Evolutionary conservation across 2,888 invertebrate species (phyloP), one percentile per base, ranked within the genome.

Genomic region (Drosophila setosimentum): DNA sequence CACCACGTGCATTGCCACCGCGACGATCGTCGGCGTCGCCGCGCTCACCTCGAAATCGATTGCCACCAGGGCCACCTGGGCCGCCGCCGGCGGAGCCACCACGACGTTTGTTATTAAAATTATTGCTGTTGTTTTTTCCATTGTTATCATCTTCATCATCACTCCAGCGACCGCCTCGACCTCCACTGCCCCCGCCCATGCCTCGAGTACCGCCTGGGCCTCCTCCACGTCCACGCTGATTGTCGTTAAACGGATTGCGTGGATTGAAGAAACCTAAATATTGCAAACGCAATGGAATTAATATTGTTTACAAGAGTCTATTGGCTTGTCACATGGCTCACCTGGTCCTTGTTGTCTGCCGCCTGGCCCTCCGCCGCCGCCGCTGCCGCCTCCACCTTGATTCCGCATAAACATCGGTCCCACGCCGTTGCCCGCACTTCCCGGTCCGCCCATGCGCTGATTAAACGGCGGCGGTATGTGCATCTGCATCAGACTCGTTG

Each of bases 401-500:
- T 86, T 86, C 4, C 87, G 71, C 78, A 87, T 83, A 60, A 90
- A 88, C 86, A 87, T 83, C 7, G 88, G 85, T 0, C 85, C 78
- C 7, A 70, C 77, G 1, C 89, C 87, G 48, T 89, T 76, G 11
- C 81, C 89, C 18, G 80, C 78, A 16, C 83, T 83, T 11, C 87
- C 83, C 1, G 80, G 80, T 33, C 68, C 75, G 32, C 91, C 91
- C 82, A 92, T 92, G 3, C 92, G 89, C 53, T 90, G 91, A 78
- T 92, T 93, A 40, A 92, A 92, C 10, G 91, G 73, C 8, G 93
- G 93, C 18, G 92, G 93, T 63, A 93, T 92, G 30, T 92, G 92
- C 92, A 92, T 92, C 66, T 92, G 93, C 91, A 92, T 92, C 66
- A 92, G 75, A 66, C 92, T 92, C 49, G 92, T 92, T 35, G 92